phyloP scores from a whole-genome alignment of 2,797 vertebrate genomes.

The Heliangelus exortis region DNA sequence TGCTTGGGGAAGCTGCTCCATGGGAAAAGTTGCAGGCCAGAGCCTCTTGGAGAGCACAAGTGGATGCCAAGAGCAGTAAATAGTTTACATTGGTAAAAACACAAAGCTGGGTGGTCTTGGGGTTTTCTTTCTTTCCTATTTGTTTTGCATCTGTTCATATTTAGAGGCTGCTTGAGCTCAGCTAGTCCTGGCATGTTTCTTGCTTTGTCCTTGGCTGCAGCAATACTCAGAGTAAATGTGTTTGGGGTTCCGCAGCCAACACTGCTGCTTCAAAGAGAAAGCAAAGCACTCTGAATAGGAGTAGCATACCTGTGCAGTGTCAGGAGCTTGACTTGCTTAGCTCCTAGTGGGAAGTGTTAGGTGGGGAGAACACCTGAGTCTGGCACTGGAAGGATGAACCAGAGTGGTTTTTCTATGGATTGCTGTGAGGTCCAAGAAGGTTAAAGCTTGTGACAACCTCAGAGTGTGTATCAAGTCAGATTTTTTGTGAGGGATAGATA shows the following conservation, averaged over 20 bases:
- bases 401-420: neutral
- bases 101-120: constrained; percentile 33
- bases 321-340: neutral
- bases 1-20: neutral
- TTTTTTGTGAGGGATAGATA: neutral
- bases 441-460: neutral
- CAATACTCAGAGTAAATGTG: too few relatives aligned
- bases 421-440: neutral
- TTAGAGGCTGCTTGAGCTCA: neutral
- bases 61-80: constrained; percentile 34
- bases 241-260: neutral
- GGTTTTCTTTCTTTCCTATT: neutral
- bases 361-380: neutral
- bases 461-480: neutral
- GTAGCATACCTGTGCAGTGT: neutral
- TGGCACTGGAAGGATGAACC: neutral
- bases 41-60: neutral
- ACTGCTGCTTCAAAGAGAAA: neutral
- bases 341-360: neutral
- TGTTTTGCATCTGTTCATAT: constrained; percentile 42
- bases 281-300: neutral
- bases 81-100: constrained; percentile 27
- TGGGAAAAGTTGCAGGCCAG: neutral
- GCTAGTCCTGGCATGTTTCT: neutral
- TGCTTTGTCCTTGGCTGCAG: neutral